Evolutionary conservation across 2,888 invertebrate species (phyloP), one percentile per base, ranked within the genome.

Genomic region (Cyaniris semiargus): DNA sequence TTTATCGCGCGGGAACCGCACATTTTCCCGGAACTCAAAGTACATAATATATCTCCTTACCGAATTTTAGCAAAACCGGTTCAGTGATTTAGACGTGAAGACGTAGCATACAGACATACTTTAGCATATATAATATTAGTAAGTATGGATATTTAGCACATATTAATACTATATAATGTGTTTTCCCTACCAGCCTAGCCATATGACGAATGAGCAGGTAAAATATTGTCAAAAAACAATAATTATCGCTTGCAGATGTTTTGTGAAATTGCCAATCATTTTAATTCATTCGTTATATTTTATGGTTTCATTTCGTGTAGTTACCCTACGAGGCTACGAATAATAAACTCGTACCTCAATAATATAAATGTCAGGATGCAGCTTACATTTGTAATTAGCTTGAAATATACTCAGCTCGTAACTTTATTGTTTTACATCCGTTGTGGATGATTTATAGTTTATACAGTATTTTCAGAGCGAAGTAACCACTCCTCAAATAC

Each of bases 221-320:
- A 66, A 31, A 66, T 27, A 60, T 60, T 13, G 27, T 31, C 27
- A 66, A 31, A 31, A 31, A 15, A 66, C 15, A 66, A 27, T 27
- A 27, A 6, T 66, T 66, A 66, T 66, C 7, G 13, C 66, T 15
- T 66, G 66, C 66, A 66, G 66, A 27, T 66, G 66, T 31, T 31
- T 31, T 31, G 66, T 66, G 66, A 31, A 66, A 66, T 66, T 66
- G 66, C 66, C 66, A 66, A 23, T 60, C 60, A 66, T 66, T 66
- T 66, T 31, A 66, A 66, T 66, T 66, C 66, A 15, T 66, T 66
- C 18, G 27, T 66, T 66, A 66, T 66, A 7, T 66, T 66, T 66
- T 66, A 66, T 66, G 66, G 66, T 66, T 66, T 66, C 66, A 66
- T 66, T 66, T 66, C 53, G 53, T 53, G 53, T 53, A 18, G 18